Conservation (phyloP, 30 jellyfish, hydroid and myxozoan genomes). For the Euphysa ruthae region DNA sequence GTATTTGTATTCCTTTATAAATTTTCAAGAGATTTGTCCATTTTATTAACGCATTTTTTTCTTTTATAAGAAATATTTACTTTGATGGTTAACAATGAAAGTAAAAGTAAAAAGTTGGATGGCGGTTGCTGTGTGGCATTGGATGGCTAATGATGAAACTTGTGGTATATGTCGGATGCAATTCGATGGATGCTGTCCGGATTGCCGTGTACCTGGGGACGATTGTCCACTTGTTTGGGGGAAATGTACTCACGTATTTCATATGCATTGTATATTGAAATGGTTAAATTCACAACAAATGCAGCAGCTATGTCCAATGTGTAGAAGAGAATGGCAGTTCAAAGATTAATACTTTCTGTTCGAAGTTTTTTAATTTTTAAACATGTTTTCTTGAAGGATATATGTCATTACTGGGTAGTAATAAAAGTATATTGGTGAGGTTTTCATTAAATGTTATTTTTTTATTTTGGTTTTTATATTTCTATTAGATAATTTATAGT, state of each 20-base stretch:
- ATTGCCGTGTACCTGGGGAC: slow-evolving; percentile 94
- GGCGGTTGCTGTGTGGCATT: slow-evolving; percentile 96
- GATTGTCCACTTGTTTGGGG: slow-evolving; percentile 99
- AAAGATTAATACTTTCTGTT: too few relatives aligned
- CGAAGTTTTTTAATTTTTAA: too few relatives aligned
- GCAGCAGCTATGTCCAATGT: slow-evolving; percentile 93
- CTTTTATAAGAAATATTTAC: background rate
- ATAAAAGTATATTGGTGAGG: too few relatives aligned
- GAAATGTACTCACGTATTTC: slow-evolving; percentile 90
- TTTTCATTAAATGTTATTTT: too few relatives aligned
- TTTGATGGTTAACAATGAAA: slow-evolving; percentile 32
- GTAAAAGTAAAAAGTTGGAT: slow-evolving; percentile 83
- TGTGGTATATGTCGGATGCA: slow-evolving; percentile 98
- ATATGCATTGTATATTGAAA: slow-evolving; percentile 91
- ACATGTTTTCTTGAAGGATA: too few relatives aligned
- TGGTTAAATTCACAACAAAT: slow-evolving; percentile 90
- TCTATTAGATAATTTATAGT: too few relatives aligned
- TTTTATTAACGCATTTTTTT: background rate
- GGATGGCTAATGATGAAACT: slow-evolving; percentile 96
- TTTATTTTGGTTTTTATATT: too few relatives aligned
- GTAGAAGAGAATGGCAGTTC: slow-evolving; percentile 97
- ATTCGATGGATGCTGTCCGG: slow-evolving; percentile 97
- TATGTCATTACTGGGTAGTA: too few relatives aligned
- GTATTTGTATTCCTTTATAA: background rate
- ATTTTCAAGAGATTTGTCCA: background rate